phyloP scores from a whole-genome alignment of 2,113 vertebrate species.

The Datnioides undecimradiatus region DNA sequence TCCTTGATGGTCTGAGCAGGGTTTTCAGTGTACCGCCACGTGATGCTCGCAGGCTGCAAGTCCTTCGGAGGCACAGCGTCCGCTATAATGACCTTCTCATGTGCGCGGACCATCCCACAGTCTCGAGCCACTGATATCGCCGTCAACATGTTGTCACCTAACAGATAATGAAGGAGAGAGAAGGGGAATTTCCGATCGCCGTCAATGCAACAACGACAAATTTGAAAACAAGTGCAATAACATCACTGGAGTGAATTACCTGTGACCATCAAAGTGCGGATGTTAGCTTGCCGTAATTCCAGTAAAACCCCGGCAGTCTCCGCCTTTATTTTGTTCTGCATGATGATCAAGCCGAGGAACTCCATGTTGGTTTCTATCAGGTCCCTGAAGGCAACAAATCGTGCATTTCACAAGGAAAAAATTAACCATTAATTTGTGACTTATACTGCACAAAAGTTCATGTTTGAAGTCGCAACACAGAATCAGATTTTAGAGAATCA shows the following conservation, averaged over 20 bases:
- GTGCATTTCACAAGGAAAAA: neutral
- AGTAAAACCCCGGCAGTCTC: conserved; percentile 91
- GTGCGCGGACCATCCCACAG: conserved; percentile 93
- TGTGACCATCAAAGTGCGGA: conserved; percentile 98
- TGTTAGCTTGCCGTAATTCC: conserved; percentile 91
- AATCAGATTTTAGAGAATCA: neutral
- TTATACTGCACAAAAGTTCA: neutral
- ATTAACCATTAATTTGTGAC: neutral
- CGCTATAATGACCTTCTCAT: conserved; percentile 93
- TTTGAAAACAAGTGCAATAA: neutral
- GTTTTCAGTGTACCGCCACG: conserved; percentile 93
- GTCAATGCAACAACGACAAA: too few species aligned
- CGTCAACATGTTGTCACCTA: conserved; percentile 98
- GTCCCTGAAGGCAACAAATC: conserved; percentile 83
- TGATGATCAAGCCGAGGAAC: conserved; percentile 95
- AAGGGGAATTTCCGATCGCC: too few species aligned
- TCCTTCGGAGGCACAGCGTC: conserved; percentile 94
- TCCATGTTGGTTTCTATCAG: conserved; percentile 94
- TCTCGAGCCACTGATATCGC: conserved; percentile 97
- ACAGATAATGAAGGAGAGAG: too few species aligned
- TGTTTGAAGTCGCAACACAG: conserved; percentile 16
- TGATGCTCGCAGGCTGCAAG: conserved; percentile 90
- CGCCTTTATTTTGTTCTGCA: conserved; percentile 97
- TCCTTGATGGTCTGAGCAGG: conserved; percentile 66
- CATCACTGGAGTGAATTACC: conserved; percentile 76